A percentile compares a stretch with the other conserved stretches of the same genome.
Conservation (phyloP, 1,140 invertebrate species). For the Dendrolimus kikuchii region DNA sequence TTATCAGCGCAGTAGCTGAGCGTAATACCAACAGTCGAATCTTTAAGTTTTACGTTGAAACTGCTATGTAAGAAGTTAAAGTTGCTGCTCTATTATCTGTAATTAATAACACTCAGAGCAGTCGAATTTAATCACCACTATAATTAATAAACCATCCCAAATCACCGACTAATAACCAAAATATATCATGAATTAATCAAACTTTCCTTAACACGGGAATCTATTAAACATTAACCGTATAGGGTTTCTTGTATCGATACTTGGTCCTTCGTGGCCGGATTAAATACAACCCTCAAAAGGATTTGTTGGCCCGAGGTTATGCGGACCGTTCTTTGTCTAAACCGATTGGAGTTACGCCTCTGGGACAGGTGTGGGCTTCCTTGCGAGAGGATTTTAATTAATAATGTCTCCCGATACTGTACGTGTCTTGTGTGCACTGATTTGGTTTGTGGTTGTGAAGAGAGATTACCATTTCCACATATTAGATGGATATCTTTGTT, state of each 20-base stretch:
- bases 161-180: constrained; percentile 1
- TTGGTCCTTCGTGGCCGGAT: constrained; percentile 39
- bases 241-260: constrained; percentile 32
- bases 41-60: too few relatives aligned
- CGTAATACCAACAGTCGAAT: too few relatives aligned
- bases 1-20: too few relatives aligned
- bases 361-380: constrained; percentile 55
- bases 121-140: not conserved
- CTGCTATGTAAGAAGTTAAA: too few relatives aligned
- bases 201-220: constrained; percentile 11
- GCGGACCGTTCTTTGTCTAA: constrained; percentile 51
- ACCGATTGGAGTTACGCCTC: constrained; percentile 34
- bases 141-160: constrained; percentile 1
- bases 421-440: constrained; percentile 29
- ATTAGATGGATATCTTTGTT: too few relatives aligned
- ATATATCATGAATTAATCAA: constrained; percentile 12
- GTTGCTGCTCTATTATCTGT: not conserved
- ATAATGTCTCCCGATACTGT: constrained; percentile 47
- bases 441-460: constrained; percentile 17
- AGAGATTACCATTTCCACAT: not conserved
- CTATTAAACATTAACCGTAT: constrained; percentile 23
- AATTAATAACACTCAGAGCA: not conserved
- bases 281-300: constrained; percentile 31
- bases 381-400: constrained; percentile 50
- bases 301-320: constrained; percentile 43